Conservation (phyloP, 2,888 invertebrate species). For the Ferrisia virgata region DNA sequence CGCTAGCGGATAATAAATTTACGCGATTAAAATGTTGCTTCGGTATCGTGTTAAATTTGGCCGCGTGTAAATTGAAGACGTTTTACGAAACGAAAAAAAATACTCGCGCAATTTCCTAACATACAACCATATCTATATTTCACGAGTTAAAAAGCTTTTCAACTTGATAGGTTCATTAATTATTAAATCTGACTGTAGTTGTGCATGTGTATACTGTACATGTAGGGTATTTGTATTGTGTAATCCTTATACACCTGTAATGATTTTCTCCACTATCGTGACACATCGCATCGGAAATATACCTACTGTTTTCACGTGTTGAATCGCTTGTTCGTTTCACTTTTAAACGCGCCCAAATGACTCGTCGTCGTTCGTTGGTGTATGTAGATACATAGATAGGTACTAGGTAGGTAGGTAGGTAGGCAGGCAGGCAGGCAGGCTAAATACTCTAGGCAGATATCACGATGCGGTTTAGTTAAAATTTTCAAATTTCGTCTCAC, state of each 20-base stretch:
- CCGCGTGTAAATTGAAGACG: neutral
- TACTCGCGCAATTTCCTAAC: neutral
- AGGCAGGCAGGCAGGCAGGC: too few relatives aligned
- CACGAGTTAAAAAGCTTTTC: neutral
- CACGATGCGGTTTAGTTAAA: too few relatives aligned
- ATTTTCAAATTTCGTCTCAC: too few relatives aligned
- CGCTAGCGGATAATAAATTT: neutral
- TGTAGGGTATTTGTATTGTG: too few relatives aligned
- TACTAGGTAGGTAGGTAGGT: too few relatives aligned
- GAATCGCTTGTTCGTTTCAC: neutral
- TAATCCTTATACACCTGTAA: neutral
- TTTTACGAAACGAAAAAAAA: neutral
- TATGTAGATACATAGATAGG: too few relatives aligned
- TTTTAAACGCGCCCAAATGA: neutral
- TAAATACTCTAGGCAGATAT: too few relatives aligned
- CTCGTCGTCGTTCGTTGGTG: neutral
- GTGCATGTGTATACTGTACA: too few relatives aligned
- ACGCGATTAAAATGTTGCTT: slow-evolving; percentile 1
- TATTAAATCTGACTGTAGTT: neutral
- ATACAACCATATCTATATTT: neutral
- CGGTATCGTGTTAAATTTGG: neutral
- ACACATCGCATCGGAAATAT: slow-evolving; percentile 3
- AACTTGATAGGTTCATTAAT: slow-evolving; percentile 11
- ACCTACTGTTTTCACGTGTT: neutral
- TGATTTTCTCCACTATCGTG: neutral